These are phyloP conservation scores for Synergus japonicus DNA, from an alignment of 2,888 invertebrate species.

Conservation along the genomic window DNA sequence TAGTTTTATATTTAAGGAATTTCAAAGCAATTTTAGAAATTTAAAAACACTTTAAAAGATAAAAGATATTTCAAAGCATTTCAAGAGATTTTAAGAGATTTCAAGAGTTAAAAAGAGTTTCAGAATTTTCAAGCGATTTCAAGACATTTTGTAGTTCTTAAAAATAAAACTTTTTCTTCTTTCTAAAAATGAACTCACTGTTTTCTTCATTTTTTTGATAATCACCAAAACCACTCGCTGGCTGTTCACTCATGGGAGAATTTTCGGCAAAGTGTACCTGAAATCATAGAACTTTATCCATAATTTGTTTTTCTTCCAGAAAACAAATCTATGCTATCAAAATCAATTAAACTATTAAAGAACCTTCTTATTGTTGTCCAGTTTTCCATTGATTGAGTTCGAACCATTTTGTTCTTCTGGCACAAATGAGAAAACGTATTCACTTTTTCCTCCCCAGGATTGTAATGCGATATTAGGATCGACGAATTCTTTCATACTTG, in stretches of 20 bases:
- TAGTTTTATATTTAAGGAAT: no score
- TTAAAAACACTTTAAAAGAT: no score
- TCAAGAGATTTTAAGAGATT: no score
- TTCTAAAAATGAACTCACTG: constrained; percentile 63
- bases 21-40: no score
- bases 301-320: neutral
- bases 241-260: constrained; percentile 79
- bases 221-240: constrained; percentile 65
- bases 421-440: constrained; percentile 85
- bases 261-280: constrained; percentile 85
- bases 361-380: constrained; percentile 79
- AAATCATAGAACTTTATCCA: constrained; percentile 27
- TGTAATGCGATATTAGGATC: constrained; percentile 85
- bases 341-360: constrained; percentile 29
- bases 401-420: constrained; percentile 79
- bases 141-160: neutral
- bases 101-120: no score
- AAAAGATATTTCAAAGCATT: no score
- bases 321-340: neutral
- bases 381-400: constrained; percentile 68
- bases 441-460: constrained; percentile 89
- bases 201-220: constrained; percentile 66
- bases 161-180: neutral
- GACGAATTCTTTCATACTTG: constrained; percentile 86
- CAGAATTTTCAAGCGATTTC: no score